Conservation (phyloP, 1,140 invertebrate genomes). For the Zaprionus davidi region DNA sequence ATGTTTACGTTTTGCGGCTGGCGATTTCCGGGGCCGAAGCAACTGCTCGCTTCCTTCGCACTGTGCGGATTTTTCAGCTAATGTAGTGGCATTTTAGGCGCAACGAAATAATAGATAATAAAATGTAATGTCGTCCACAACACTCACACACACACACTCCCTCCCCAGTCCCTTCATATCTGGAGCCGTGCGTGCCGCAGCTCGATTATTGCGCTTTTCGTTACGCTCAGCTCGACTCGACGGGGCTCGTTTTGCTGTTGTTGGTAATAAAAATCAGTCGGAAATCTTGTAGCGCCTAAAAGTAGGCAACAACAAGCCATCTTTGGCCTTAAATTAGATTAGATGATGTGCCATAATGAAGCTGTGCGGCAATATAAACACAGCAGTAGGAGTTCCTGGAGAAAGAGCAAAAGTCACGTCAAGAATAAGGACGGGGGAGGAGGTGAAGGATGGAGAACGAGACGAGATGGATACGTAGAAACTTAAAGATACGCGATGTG, state of each 20-base stretch:
- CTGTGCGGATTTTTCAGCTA: conserved; percentile 69
- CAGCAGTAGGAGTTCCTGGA: background rate
- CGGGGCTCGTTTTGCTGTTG: conserved; percentile 21
- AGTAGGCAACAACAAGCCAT: conserved; percentile 58
- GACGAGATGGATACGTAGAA: background rate
- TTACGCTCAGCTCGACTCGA: conserved; percentile 8
- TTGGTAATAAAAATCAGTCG: conserved; percentile 73
- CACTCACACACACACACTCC: conserved; percentile 19
- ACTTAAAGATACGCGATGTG: background rate
- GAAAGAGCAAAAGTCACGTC: conserved; percentile 10
- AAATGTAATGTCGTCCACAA: conserved; percentile 71
- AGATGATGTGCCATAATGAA: conserved; percentile 81
- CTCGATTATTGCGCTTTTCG: conserved; percentile 71
- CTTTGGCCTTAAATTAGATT: conserved; percentile 67
- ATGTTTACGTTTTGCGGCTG: conserved; percentile 78
- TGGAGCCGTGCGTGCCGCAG: conserved; percentile 56
- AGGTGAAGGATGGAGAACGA: too few relatives aligned
- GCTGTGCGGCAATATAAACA: conserved; percentile 39
- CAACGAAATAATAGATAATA: conserved; percentile 80
- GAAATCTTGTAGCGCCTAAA: conserved; percentile 61
- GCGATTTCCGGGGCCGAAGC: conserved; percentile 32
- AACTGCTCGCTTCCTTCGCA: background rate
- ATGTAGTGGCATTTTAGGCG: conserved; percentile 76
- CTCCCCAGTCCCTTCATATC: conserved; percentile 5
- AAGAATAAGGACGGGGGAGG: background rate